phyloP scores from a whole-genome alignment of 2,797 vertebrate species.

The Pteropus rufus region DNA sequence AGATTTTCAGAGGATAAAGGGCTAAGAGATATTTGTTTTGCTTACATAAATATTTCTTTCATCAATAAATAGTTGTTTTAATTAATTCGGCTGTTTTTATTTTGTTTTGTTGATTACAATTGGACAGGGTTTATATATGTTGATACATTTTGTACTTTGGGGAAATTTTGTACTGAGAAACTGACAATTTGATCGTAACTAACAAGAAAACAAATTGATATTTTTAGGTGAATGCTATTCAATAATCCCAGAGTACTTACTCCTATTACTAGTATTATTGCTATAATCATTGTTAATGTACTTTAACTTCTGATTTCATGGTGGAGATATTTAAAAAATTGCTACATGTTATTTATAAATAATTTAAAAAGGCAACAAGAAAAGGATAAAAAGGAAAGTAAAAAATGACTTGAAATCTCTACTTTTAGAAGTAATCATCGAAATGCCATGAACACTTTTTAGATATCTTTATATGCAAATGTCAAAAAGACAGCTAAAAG shows the following conservation, averaged over 20 bases:
- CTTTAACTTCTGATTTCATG: not conserved
- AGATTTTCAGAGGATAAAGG: not conserved
- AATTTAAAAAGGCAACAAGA: not conserved
- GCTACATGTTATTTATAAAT: not conserved
- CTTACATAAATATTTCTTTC: not conserved
- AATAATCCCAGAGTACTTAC: not conserved
- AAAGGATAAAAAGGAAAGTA: not conserved
- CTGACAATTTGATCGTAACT: not conserved
- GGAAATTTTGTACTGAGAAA: not conserved
- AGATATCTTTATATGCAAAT: not conserved
- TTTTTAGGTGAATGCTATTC: not conserved
- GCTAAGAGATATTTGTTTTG: conserved; percentile 9
- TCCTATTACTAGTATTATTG: not conserved
- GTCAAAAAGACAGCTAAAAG: not conserved
- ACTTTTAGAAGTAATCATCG: not conserved
- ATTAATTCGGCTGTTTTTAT: not conserved
- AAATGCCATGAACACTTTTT: not conserved
- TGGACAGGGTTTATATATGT: not conserved
- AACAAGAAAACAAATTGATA: not conserved
- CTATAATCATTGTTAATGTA: not conserved
- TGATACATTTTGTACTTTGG: not conserved
- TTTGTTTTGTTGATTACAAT: not conserved
- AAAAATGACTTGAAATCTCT: not conserved
- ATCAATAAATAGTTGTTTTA: too few relatives aligned
- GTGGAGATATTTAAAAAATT: not conserved